Evolutionary conservation across 2,113 vertebrate species (phyloP), one percentile per base, ranked within the genome.

Genomic region (Larimichthys crocea): DNA sequence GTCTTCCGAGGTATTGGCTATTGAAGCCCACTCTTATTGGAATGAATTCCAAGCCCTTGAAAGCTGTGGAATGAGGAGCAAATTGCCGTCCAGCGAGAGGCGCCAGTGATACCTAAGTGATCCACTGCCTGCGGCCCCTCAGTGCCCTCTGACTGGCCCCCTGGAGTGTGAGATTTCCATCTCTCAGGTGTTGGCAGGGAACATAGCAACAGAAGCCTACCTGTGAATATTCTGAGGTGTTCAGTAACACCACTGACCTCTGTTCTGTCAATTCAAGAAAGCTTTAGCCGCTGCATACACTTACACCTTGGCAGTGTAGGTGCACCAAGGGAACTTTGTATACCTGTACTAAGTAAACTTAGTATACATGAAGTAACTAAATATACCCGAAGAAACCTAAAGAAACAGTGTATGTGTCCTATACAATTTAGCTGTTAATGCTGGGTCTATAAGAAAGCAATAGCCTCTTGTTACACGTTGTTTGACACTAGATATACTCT

Each of bases 81-180:
- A 92, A 93, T 93, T 93, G 92, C 82, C 52, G 44, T 90, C 79
- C 90, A 87, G 83, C 17, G 19, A 90, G 88, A 81, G 90, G 90
- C 87, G 82, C 94, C 94, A 95, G 94, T 93, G 80, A 84, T 89
- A 85, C 81, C 71, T 62, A 65, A 48, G 80, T 59, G 83, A 79
- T 86, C 84, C 49, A 88, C 72, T 86, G 90, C 88, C 87, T 86
- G 92, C 56, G 80, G 85, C 86, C 88, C 78, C 85, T 50, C 68
- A 0, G 46, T 88, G 86, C 82, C 93, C 94, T 80, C 65, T 44
- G 31, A 86, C 90, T 74, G 88, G 92, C 92, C 95, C 90, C 92
- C 72, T 86, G 57, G 95, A 96, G 94, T 96, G 96, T 96, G 97
- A 96, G 96, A 96, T 97, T 97, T 97, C 96, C 95, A 95, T 96